Conservation (phyloP, 2,113 vertebrate species). For the Desmodus rotundus region DNA sequence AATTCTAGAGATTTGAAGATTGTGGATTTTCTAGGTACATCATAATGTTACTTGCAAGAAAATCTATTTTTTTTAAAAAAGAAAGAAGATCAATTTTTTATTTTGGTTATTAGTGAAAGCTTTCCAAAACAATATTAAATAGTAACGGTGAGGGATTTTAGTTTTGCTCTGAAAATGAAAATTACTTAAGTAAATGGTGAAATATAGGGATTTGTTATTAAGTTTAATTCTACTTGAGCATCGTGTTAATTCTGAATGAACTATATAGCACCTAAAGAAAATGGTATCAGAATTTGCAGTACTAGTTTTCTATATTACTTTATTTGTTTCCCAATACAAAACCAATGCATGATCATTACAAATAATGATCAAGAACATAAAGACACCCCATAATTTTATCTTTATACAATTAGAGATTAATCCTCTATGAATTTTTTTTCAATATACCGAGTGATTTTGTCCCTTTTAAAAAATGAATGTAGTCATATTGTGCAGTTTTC, state of each 20-base stretch:
- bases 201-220: not conserved
- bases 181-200: slow-evolving; percentile 13
- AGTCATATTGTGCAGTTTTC: not conserved
- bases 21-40: not conserved
- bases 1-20: not conserved
- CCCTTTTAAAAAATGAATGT: not conserved
- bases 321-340: not conserved
- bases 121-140: slow-evolving; percentile 19
- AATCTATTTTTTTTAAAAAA: not conserved
- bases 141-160: not conserved
- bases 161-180: slow-evolving; percentile 33
- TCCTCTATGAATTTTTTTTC: not conserved
- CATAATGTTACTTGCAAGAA: not conserved
- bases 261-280: not conserved
- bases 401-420: not conserved
- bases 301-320: not conserved
- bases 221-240: slow-evolving; percentile 22
- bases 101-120: not conserved
- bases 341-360: not conserved
- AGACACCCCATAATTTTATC: not conserved
- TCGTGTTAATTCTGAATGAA: not conserved
- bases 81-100: not conserved
- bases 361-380: slow-evolving; percentile 21
- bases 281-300: not conserved
- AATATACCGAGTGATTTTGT: not conserved